Evolutionary conservation across 2,888 invertebrate species (phyloP).

Genomic region (Nezara viridula): DNA sequence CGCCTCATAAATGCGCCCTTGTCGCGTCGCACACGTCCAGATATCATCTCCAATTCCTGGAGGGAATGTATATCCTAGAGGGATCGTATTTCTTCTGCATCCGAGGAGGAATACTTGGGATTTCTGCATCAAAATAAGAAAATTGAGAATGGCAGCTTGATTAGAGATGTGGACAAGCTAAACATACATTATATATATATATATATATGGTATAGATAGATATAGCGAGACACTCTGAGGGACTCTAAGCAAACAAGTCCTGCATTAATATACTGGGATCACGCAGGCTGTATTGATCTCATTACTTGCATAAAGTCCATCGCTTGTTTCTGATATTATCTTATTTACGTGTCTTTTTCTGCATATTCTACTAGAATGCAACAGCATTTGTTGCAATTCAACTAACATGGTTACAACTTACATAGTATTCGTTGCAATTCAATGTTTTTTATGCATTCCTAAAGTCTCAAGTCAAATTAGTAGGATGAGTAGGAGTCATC

Average conservation of each 20-base stretch:
- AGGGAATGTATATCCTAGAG: background rate
- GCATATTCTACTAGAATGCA: background rate
- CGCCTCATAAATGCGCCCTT: background rate
- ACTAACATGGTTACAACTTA: too few species aligned
- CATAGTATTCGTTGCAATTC: too few species aligned
- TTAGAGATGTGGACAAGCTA: too few species aligned
- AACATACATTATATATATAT: too few species aligned
- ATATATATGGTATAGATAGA: background rate
- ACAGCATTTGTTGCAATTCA: background rate
- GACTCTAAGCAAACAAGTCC: background rate
- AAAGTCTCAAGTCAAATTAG: too few species aligned
- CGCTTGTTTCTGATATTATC: background rate
- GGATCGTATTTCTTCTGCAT: background rate
- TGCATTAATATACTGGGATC: background rate
- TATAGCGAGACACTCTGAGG: background rate
- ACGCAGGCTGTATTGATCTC: slow-evolving; percentile 12
- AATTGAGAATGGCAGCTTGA: background rate
- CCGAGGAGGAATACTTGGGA: background rate
- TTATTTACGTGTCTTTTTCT: too few species aligned
- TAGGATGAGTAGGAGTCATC: too few species aligned
- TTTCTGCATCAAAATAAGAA: background rate
- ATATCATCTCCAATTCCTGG: background rate
- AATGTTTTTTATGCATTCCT: too few species aligned
- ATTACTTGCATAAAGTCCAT: background rate
- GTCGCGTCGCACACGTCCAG: background rate